Evolutionary conservation across 2,888 invertebrate genomes (phyloP).

Genomic region (Adineta ricciae): DNA sequence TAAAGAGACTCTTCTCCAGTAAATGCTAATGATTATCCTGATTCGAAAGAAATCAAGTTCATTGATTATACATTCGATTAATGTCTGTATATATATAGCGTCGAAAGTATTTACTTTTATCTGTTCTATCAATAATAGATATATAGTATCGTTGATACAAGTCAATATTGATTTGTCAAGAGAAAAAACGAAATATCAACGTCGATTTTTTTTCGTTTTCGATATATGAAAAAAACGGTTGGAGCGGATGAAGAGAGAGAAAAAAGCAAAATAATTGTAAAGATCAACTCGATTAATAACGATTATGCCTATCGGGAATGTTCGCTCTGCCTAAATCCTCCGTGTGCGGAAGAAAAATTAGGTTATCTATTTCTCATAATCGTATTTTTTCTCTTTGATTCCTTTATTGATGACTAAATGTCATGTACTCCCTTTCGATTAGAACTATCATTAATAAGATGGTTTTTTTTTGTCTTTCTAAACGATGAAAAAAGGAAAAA

Average conservation of each 20-base stretch:
- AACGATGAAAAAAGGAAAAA: neutral
- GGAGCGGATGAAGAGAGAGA: no score
- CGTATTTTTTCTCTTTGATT: neutral
- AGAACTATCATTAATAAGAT: neutral
- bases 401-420: neutral
- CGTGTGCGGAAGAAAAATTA: neutral
- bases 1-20: no score
- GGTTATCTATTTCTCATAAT: neutral
- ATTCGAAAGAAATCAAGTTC: neutral
- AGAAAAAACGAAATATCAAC: neutral
- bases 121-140: neutral
- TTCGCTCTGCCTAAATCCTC: neutral
- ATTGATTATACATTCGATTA: neutral
- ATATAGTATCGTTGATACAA: neutral
- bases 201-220: neutral
- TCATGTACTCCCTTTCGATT: neutral
- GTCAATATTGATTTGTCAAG: neutral
- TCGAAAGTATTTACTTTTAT: neutral
- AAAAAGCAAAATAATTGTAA: neutral
- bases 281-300: neutral
- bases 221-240: no score
- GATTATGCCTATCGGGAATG: neutral
- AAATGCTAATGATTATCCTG: neutral
- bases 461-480: no score
- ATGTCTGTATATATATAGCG: neutral